phyloP scores from a whole-genome alignment of 1,140 invertebrate species.

The Gryllus bimaculatus region DNA sequence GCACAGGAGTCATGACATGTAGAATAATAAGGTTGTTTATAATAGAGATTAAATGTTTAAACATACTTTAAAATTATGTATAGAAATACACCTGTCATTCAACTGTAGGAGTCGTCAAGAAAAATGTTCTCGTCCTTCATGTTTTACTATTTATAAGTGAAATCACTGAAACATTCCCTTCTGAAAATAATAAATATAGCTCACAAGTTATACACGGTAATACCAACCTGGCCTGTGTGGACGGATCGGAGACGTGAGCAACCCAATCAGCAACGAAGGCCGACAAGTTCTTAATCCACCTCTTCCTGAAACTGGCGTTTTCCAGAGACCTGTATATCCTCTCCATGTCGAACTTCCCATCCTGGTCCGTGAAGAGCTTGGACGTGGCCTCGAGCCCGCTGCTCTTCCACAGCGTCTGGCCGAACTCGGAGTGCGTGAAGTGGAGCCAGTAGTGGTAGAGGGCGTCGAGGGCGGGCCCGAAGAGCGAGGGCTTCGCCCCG shows the following conservation, averaged over 20 bases:
- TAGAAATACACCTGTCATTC: too few species aligned
- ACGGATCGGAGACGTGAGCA: conserved; percentile 61
- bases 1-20: too few species aligned
- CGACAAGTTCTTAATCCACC: conserved; percentile 65
- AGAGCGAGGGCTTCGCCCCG: background rate
- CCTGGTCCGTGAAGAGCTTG: conserved; percentile 45
- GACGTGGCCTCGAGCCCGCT: conserved; percentile 57
- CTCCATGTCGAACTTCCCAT: conserved; percentile 58
- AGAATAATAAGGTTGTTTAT: too few species aligned
- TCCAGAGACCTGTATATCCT: conserved; percentile 64
- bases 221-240: conserved; percentile 57
- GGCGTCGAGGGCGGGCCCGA: conserved; percentile 61
- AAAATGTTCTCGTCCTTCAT: too few species aligned
- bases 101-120: too few species aligned
- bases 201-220: too few species aligned
- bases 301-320: conserved; percentile 59
- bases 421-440: conserved; percentile 66
- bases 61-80: too few species aligned
- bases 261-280: conserved; percentile 64
- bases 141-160: too few species aligned
- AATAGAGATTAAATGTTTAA: too few species aligned
- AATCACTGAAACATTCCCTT: too few species aligned
- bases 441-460: conserved; percentile 65
- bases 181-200: too few species aligned
- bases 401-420: conserved; percentile 58